phyloP scores from a whole-genome alignment of 1,140 invertebrate species.

The Neuroterus valhalla region DNA sequence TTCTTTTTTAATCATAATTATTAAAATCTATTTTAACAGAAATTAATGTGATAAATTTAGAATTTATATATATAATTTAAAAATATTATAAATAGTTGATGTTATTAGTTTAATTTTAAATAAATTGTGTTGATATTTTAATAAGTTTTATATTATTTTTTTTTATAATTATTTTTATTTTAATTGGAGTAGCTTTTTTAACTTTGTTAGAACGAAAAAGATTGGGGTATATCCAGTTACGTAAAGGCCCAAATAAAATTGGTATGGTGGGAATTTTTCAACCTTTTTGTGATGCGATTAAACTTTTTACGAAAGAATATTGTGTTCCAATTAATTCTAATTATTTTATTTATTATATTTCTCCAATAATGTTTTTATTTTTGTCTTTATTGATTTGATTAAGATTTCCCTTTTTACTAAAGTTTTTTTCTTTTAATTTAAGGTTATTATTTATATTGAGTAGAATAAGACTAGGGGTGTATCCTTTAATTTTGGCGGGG shows the following conservation, averaged over 20 bases:
- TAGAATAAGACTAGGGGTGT: too few relatives aligned
- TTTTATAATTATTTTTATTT: constrained; percentile 75
- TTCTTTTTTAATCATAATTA: constrained; percentile 66
- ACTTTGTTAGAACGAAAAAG: constrained; percentile 82
- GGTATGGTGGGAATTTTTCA: constrained; percentile 79
- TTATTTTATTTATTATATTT: too few relatives aligned
- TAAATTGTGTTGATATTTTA: constrained; percentile 70
- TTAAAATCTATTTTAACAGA: constrained; percentile 77
- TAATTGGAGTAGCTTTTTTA: constrained; percentile 80
- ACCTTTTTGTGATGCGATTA: constrained; percentile 81
- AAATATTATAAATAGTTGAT: too few relatives aligned
- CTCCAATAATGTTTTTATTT: too few relatives aligned
- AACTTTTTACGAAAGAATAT: constrained; percentile 78
- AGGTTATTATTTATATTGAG: too few relatives aligned
- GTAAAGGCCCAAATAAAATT: constrained; percentile 82
- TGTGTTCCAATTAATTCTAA: constrained; percentile 72
- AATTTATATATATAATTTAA: constrained; percentile 76
- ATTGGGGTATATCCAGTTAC: constrained; percentile 81
- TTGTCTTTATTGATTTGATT: too few relatives aligned
- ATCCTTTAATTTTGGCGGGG: too few relatives aligned
- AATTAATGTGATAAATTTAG: constrained; percentile 79
- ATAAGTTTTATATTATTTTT: constrained; percentile 76
- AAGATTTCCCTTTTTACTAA: too few relatives aligned
- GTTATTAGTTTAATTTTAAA: constrained; percentile 62
- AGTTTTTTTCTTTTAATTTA: too few relatives aligned